Percentiles rank a stretch among this genome's conserved stretches.
Evolutionary conservation across 1,140 invertebrate species (phyloP).

Genomic region (Drosophila novamexicana): DNA sequence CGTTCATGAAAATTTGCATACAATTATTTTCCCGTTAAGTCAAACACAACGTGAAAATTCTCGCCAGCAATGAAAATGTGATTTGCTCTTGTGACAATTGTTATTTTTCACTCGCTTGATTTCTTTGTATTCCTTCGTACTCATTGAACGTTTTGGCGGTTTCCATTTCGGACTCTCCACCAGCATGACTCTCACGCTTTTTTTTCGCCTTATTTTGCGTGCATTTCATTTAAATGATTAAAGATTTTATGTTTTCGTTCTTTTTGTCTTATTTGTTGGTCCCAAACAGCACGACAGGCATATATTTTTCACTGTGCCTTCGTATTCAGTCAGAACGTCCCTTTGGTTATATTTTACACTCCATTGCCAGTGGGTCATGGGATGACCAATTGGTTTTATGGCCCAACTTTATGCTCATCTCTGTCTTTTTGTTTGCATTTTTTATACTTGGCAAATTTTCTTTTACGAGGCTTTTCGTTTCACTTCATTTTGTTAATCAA

Average conservation of each 20-base stretch:
- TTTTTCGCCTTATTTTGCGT: constrained; percentile 25
- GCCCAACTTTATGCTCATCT: constrained; percentile 16
- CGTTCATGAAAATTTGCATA: constrained; percentile 63
- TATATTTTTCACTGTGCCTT: constrained; percentile 64
- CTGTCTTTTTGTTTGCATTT: constrained; percentile 17
- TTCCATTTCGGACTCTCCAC: background rate
- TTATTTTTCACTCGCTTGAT: constrained; percentile 81
- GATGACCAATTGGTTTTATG: constrained; percentile 74
- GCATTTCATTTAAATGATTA: constrained; percentile 76
- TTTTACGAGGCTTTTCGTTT: constrained; percentile 73
- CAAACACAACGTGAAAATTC: constrained; percentile 76
- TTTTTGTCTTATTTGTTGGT: constrained; percentile 31
- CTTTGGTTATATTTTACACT: constrained; percentile 73
- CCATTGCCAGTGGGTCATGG: constrained; percentile 57
- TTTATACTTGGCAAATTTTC: constrained; percentile 54
- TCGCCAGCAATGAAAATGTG: constrained; percentile 70
- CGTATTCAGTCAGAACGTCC: constrained; percentile 28
- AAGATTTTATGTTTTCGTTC: constrained; percentile 45
- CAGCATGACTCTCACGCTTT: too few species aligned
- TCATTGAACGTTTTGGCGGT: constrained; percentile 3
- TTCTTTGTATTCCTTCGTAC: constrained; percentile 34
- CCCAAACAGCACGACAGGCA: constrained; percentile 26
- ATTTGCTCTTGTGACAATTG: constrained; percentile 81
- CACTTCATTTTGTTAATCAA: constrained; percentile 76
- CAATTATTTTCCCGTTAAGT: constrained; percentile 78